Evolutionary conservation across 1,140 invertebrate species (phyloP).

Genomic region (Atta colombica): DNA sequence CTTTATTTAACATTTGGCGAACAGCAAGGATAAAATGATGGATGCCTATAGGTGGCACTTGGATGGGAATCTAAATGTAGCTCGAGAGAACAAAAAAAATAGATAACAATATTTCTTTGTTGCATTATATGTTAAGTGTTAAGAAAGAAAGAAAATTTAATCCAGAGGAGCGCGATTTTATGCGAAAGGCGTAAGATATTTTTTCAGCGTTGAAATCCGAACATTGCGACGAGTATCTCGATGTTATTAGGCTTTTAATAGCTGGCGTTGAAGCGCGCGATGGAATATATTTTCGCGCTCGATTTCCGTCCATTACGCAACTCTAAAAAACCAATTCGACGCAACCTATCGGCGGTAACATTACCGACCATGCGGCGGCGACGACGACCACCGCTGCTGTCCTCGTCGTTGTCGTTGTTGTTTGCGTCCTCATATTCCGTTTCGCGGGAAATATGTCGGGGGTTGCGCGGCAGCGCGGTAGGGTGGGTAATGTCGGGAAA

Average conservation of each 20-base stretch:
- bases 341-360: conserved; percentile 56
- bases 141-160: not conserved
- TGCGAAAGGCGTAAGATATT: not conserved
- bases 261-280: not conserved
- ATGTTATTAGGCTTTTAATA: not conserved
- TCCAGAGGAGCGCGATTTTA: not conserved
- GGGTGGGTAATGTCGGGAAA: conserved; percentile 77
- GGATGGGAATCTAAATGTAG: too few relatives aligned
- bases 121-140: too few relatives aligned
- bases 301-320: conserved; percentile 34
- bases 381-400: not conserved
- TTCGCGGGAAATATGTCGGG: conserved; percentile 14
- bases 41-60: too few relatives aligned
- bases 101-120: not conserved
- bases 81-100: not conserved
- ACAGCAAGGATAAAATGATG: too few relatives aligned
- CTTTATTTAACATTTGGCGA: too few relatives aligned
- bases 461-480: conserved; percentile 57
- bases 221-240: not conserved
- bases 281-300: conserved; percentile 25
- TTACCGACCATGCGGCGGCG: conserved; percentile 36
- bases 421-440: conserved; percentile 29
- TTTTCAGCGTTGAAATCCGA: not conserved
- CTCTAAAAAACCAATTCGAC: conserved; percentile 37
- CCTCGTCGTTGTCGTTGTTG: not conserved